A percentile compares a stretch with the other conserved stretches of the same genome.
phyloP scores from a whole-genome alignment of 2,113 vertebrate genomes.

The Corydoras maculifer region DNA sequence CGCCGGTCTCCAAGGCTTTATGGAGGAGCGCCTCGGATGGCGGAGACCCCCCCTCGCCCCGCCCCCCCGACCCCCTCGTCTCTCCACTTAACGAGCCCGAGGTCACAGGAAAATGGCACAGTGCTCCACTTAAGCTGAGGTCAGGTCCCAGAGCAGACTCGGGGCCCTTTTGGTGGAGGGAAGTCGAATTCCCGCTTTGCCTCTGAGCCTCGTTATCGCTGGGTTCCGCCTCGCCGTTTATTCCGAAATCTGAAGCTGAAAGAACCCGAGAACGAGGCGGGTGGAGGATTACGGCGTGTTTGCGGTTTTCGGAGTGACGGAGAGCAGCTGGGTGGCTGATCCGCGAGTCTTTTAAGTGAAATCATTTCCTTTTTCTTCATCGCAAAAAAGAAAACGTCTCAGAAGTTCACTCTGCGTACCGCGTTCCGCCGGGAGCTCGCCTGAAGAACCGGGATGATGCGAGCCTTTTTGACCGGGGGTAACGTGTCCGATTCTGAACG shows the following conservation, averaged over 20 bases:
- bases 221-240: neutral
- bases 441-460: slow-evolving; percentile 17
- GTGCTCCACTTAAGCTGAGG: slow-evolving; percentile 69
- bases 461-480: neutral
- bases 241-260: no score
- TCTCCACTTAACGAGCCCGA: slow-evolving; percentile 77
- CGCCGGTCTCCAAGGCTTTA: slow-evolving; percentile 40
- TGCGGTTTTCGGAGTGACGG: slow-evolving; percentile 17
- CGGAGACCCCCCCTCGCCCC: slow-evolving; percentile 28
- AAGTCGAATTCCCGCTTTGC: neutral
- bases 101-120: slow-evolving; percentile 58
- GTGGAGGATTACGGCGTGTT: slow-evolving; percentile 15
- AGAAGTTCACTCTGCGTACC: slow-evolving; percentile 77
- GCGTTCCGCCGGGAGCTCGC: slow-evolving; percentile 33
- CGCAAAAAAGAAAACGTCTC: slow-evolving; percentile 74
- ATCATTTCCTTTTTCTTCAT: slow-evolving; percentile 92
- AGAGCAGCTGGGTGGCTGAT: slow-evolving; percentile 28
- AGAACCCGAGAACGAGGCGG: neutral
- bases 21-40: slow-evolving; percentile 29
- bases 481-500: no score
- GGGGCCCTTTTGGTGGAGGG: slow-evolving; percentile 46
- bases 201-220: neutral
- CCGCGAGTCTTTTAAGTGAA: slow-evolving; percentile 78
- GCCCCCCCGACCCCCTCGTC: slow-evolving; percentile 64
- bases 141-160: slow-evolving; percentile 75